Base-by-base conservation (phyloP, 2,888 invertebrate genomes). In the Tyria jacobaeae region DNA sequence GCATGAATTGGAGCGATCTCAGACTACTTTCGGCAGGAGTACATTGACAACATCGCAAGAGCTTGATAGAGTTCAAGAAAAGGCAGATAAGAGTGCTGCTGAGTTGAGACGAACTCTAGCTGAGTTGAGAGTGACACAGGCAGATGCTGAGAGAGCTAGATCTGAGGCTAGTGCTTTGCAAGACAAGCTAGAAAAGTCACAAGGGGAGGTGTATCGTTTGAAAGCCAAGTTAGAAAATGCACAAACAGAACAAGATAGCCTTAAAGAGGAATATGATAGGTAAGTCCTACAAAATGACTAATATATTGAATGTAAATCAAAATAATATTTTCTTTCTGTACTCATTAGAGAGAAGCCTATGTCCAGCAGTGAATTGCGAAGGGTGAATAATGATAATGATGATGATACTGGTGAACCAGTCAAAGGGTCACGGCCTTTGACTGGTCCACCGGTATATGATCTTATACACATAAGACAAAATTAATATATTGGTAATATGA, bases 201-300 rank as follows among this genome's bases (percentile, higher is more conserved):
- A 98, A 90, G 98, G 98, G 67, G 98, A 99, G 90, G 98, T 99
- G 41, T 98, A 98, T 85, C 96, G 98, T 88, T 95, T 98, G 78
- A 98, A 98, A 89, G 98, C 98, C 47, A 97, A 98, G 85, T 94
- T 98, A 82, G 98, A 98, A 94, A 98, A 98, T 94, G 98, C 98
- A 88, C 98, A 98, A 94, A 97, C 97, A 65, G 98, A 99, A 91
- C 98, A 98, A 85, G 98, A 98, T 84, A 98, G 97, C 85, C 94
- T 98, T 75, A 97, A 98, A 71, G 98, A 98, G 86, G 98, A 99
- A 89, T 96, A 98, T 87, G 98, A 99, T 87, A 95, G 95, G 92
- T 93, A 73, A 87, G 87, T 48, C 35, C 9, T 41, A n/a, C 2
- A 12, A 41, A 12, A 31, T 9, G 10, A 41, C 25, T 15, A n/a